phyloP scores from a whole-genome alignment of 1,140 invertebrate genomes.

The Sycophaga agraensis region DNA sequence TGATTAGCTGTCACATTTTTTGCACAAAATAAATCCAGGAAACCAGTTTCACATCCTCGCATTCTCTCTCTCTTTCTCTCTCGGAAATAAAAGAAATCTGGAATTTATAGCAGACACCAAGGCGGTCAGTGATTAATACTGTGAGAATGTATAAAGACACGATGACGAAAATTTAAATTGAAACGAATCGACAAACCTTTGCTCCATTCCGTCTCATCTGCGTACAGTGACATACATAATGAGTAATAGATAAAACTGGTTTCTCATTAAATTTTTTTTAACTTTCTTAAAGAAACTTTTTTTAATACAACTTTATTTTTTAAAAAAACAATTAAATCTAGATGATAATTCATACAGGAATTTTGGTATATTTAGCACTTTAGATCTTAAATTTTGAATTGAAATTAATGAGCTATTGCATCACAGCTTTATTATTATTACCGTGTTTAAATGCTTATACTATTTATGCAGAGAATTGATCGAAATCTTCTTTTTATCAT shows the following conservation, averaged over 20 bases:
- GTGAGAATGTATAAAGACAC: constrained; percentile 17
- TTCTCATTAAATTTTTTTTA: constrained; percentile 8
- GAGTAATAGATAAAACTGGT: constrained; percentile 7
- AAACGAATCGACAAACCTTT: constrained; percentile 9
- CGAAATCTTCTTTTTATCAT: no score
- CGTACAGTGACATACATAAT: no score
- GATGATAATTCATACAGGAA: no score
- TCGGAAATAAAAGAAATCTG: constrained; percentile 20
- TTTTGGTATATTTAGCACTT: no score
- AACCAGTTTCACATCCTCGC: constrained; percentile 23
- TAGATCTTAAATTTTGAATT: no score
- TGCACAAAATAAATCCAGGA: constrained; percentile 26
- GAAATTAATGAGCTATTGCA: no score
- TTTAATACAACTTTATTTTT: not conserved
- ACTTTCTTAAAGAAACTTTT: no score
- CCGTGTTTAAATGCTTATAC: no score
- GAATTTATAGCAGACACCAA: constrained; percentile 23
- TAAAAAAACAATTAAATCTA: not conserved
- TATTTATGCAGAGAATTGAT: no score
- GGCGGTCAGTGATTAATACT: constrained; percentile 18
- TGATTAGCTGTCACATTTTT: constrained; percentile 30
- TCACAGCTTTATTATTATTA: no score
- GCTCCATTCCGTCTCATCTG: constrained; percentile 1
- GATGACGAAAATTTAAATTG: constrained; percentile 26
- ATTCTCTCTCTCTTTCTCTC: no score